Evolutionary conservation across 2,797 vertebrate species (phyloP), one percentile per base, ranked within the genome.

Genomic region (Argentina silus): DNA sequence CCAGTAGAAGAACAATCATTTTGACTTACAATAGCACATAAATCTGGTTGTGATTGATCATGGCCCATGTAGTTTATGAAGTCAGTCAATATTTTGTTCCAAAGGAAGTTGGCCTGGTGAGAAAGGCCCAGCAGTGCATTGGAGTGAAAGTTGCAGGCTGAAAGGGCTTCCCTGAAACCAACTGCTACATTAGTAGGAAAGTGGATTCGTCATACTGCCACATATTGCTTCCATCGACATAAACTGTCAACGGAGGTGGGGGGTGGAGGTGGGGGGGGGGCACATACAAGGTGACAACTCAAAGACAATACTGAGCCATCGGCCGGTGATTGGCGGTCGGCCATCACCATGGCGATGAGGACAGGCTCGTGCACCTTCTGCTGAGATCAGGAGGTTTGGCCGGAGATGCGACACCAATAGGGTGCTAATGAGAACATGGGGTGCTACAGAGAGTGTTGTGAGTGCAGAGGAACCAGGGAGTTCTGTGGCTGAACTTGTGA

Each of bases 81-180:
- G 27, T 36, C 27, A 36, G 4, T n/a, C n/a, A n/a, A n/a, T n/a
- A n/a, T n/a, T n/a, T n/a, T n/a, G n/a, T n/a, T n/a, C n/a, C n/a
- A n/a, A n/a, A n/a, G n/a, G n/a, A n/a, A n/a, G n/a, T 36, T 36
- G 27, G 27, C 27, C 27, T 36, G 27, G 27, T 36, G 27, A 36
- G 27, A 36, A 36, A 36, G 1, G 27, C 27, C 27, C 27, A 36
- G 27, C 27, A 53, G 51, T 0, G 51, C n/a, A 17, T 6, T 53
- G 50, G 50, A n/a, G 50, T 81, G 70, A 76, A 4, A 36, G 27
- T 1, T 36, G 27, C 27, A 36, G 27, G 68, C 74, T 51, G 43
- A 78, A 65, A 60, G 69, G 74, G 69, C 71, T 78, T 83, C 66
- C 73, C 73, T 68, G 69, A 81, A 78, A 79, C 81, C 27, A 36